These are phyloP conservation scores for Pygmarrhopalites habei DNA, from an alignment of 1,140 invertebrate species.

Conservation along the genomic window DNA sequence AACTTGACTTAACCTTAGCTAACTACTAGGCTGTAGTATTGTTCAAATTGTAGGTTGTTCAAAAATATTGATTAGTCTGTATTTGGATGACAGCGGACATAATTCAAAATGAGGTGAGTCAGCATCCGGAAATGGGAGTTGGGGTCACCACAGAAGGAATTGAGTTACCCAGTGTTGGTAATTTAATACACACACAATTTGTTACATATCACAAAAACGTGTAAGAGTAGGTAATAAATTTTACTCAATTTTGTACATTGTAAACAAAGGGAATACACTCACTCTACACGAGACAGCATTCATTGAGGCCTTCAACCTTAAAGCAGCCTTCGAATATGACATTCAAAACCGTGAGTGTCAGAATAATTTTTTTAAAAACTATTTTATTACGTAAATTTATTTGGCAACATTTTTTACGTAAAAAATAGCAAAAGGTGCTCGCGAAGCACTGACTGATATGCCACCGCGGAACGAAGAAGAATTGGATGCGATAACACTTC, in stretches of 20 bases:
- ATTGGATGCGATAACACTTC: slow-evolving; percentile 93
- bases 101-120: slow-evolving; percentile 89
- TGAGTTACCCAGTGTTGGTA: slow-evolving; percentile 90
- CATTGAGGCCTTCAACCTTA: slow-evolving; percentile 97
- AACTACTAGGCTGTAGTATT: neutral
- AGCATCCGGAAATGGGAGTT: slow-evolving; percentile 95
- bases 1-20: neutral
- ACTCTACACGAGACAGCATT: slow-evolving; percentile 92
- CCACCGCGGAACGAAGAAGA: slow-evolving; percentile 94
- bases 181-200: no score
- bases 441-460: slow-evolving; percentile 94
- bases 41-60: neutral
- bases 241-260: no score
- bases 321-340: slow-evolving; percentile 97
- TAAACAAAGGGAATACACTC: no score
- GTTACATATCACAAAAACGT: no score
- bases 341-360: slow-evolving; percentile 74
- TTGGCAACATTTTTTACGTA: neutral
- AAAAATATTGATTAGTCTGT: neutral
- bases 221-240: no score
- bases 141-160: slow-evolving; percentile 97
- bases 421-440: slow-evolving; percentile 68
- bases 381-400: slow-evolving; percentile 5
- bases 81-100: slow-evolving; percentile 66
- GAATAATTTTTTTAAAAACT: neutral